Evolutionary conservation across 64 coral and sea anemone genomes (phyloP).

Genomic region (Montipora foliosa): DNA sequence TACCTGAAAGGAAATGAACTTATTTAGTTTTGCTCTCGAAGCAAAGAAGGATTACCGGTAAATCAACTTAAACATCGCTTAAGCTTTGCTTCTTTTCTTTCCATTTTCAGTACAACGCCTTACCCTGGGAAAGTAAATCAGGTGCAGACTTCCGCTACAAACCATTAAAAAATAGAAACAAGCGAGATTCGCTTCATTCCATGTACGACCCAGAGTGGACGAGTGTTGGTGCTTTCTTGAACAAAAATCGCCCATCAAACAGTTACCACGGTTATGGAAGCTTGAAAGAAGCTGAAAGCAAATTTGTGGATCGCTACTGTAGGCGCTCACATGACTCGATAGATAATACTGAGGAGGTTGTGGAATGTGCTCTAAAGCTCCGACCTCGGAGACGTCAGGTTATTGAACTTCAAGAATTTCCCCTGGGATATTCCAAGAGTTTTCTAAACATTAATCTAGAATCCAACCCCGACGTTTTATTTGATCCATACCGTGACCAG

Average conservation of each 20-base stretch:
- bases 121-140: slow-evolving; percentile 10
- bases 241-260: slow-evolving; percentile 20
- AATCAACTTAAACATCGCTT: too few species aligned
- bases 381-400: slow-evolving; percentile 26
- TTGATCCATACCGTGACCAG: slow-evolving; percentile 25
- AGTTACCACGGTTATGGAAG: slow-evolving; percentile 17
- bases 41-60: too few species aligned
- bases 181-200: slow-evolving; percentile 1
- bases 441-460: slow-evolving; percentile 35
- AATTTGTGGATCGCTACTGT: slow-evolving; percentile 29
- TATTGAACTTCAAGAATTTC: slow-evolving; percentile 42
- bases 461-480: slow-evolving; percentile 19
- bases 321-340: slow-evolving; percentile 43
- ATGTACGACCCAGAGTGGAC: slow-evolving; percentile 41
- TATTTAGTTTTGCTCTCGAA: too few species aligned
- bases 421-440: slow-evolving; percentile 38
- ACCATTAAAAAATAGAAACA: slow-evolving; percentile 1
- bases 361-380: slow-evolving; percentile 16
- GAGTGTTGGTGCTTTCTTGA: slow-evolving; percentile 34
- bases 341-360: not conserved
- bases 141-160: not conserved
- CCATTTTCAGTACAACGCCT: not conserved
- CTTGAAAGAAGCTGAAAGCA: slow-evolving; percentile 3
- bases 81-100: not conserved
- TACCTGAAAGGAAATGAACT: too few species aligned